Evolutionary conservation across 2,888 invertebrate genomes (phyloP), one percentile per base, ranked within the genome.

Genomic region (Eledone cirrhosa): DNA sequence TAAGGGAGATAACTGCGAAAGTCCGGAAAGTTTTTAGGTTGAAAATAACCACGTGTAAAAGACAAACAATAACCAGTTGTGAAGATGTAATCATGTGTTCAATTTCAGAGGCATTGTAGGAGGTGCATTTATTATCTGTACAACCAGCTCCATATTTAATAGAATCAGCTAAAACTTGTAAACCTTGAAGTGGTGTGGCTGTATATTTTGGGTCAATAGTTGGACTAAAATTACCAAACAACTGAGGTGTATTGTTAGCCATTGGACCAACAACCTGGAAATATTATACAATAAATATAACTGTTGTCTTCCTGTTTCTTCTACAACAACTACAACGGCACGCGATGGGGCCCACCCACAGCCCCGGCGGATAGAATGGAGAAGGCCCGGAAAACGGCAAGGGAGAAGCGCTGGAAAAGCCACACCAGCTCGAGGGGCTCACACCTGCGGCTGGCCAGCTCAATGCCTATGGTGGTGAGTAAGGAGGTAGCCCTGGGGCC

Each of bases 201-300:
- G 85, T 83, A 75, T 83, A 87, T 4, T 81, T 79, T 5, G 81
- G 79, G 78, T 86, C 86, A 16, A 85, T 78, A 16, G 82, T 78
- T 0, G 90, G 84, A 27, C 83, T 80, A 79, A 90, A 90, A 80
- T 86, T 86, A 7, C 90, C 90, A 83, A 85, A 88, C 48, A 87
- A 81, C 69, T 86, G 85, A 2, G 78, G 79, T 16, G 84, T 74
- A 78, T 89, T 87, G 78, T 89, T 82, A 22, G 88, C 85, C 86
- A 89, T 87, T 13, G 90, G 90, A 19, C 90, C 90, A 63, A 90
- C 80, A 22, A 90, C 82, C 89, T 89, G 79, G 4, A 84, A 78
- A 69, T 33, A 19, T 79, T 75, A 41, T 2, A 2, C 11, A 41
- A 41, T 41, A 41, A 11, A 41, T 11, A 41, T 41, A 41, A n/a